Percentiles rank a stretch among this genome's conserved stretches.
These are phyloP conservation scores for Desmodus rotundus DNA, from an alignment of 2,113 vertebrate genomes.

Conservation along the genomic window DNA sequence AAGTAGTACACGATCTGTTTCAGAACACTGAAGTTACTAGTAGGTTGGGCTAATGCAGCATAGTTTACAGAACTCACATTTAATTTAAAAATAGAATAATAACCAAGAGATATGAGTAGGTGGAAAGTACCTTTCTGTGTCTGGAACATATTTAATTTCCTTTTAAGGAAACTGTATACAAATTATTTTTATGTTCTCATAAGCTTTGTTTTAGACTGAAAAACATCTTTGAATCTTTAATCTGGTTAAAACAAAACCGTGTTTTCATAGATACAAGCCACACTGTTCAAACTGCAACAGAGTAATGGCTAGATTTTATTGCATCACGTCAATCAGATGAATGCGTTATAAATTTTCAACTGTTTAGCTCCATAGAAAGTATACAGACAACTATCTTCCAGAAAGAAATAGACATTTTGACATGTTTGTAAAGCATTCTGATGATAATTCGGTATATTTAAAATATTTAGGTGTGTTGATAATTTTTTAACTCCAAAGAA, in stretches of 20 bases:
- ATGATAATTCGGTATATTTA: constrained; percentile 22
- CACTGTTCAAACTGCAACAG: constrained; percentile 17
- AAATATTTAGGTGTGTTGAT: constrained; percentile 31
- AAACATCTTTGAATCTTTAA: constrained; percentile 16
- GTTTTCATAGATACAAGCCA: background rate
- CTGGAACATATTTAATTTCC: background rate
- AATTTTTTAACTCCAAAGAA: constrained; percentile 11
- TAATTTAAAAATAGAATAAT: constrained; percentile 31
- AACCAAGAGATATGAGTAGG: background rate
- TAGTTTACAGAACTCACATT: background rate
- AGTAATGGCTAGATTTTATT: background rate
- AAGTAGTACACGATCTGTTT: background rate
- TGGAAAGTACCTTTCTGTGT: background rate
- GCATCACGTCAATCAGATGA: background rate
- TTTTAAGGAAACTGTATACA: background rate
- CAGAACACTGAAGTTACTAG: background rate
- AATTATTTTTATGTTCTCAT: background rate
- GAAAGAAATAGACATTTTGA: background rate
- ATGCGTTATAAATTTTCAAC: background rate
- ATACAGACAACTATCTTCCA: background rate
- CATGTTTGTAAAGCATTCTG: background rate
- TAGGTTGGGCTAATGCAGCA: background rate
- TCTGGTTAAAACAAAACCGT: background rate
- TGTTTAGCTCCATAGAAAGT: background rate
- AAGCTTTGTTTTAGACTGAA: background rate